phyloP scores from a whole-genome alignment of 2,113 vertebrate genomes.

The Salvelinus namaycush region DNA sequence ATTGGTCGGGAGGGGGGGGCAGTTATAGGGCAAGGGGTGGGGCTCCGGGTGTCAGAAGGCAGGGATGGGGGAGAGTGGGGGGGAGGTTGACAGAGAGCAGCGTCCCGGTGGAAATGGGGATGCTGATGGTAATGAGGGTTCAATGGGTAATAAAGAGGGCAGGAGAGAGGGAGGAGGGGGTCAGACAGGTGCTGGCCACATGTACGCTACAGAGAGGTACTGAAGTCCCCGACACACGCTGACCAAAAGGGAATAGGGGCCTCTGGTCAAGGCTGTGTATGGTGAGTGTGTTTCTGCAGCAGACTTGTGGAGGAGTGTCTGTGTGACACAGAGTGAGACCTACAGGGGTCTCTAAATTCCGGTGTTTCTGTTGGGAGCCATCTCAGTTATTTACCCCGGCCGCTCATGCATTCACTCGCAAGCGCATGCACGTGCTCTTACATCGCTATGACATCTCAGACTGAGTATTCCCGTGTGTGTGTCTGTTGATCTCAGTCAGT shows the following conservation, averaged over 20 bases:
- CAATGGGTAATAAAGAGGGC: constrained; percentile 32
- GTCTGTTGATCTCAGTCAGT: not conserved
- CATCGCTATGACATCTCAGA: not conserved
- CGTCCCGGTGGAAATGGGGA: not conserved
- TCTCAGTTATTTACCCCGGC: not conserved
- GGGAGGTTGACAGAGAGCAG: not conserved
- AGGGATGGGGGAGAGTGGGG: not conserved
- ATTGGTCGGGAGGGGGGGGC: not conserved
- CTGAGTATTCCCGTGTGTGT: not conserved
- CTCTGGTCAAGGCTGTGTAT: constrained; percentile 13
- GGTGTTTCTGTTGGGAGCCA: not conserved
- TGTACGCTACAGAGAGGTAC: constrained; percentile 29
- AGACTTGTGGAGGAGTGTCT: not conserved
- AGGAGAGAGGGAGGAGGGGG: constrained; percentile 17
- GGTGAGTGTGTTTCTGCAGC: constrained; percentile 1
- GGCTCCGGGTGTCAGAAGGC: constrained; percentile 1
- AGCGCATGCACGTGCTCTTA: not conserved
- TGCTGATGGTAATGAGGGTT: constrained; percentile 20
- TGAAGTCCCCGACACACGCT: not conserved
- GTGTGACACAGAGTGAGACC: not conserved
- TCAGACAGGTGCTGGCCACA: constrained; percentile 61
- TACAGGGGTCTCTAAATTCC: not conserved
- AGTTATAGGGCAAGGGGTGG: not conserved
- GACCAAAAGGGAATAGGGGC: constrained; percentile 8
- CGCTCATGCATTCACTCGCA: not conserved